These are phyloP conservation scores for Quadriops clusia DNA, from an alignment of 2,888 invertebrate species.

Conservation along the genomic window DNA sequence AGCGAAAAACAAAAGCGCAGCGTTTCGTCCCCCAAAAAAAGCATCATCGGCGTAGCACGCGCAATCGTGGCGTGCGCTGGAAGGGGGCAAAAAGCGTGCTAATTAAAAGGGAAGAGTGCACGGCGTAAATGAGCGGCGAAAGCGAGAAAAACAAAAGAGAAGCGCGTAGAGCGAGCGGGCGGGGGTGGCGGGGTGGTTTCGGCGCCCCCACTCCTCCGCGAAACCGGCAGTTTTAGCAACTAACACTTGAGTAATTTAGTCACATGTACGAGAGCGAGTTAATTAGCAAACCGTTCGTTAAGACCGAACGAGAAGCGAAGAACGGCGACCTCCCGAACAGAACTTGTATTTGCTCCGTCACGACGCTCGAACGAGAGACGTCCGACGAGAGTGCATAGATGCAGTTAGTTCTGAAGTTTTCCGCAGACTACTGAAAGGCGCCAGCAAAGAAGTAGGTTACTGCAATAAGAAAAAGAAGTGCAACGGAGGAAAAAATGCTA, in stretches of 20 bases:
- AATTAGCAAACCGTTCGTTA: conserved; percentile 23
- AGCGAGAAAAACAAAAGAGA: conserved; percentile 6
- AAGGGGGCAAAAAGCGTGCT: too few species aligned
- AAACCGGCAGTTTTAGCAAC: conserved; percentile 6
- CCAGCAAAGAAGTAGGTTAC: conserved; percentile 36
- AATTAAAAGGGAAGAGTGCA: not conserved
- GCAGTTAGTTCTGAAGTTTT: conserved; percentile 34
- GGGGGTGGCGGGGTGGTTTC: conserved; percentile 3
- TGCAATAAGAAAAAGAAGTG: conserved; percentile 35
- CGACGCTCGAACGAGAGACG: conserved; percentile 9
- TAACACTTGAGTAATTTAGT: conserved; percentile 19
- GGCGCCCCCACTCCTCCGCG: conserved; percentile 9
- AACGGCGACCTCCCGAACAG: too few species aligned
- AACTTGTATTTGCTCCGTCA: not conserved
- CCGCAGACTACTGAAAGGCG: conserved; percentile 34
- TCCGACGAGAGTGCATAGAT: conserved; percentile 17
- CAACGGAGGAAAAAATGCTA: conserved; percentile 29
- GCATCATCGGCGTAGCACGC: too few species aligned
- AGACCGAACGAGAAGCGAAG: conserved; percentile 14
- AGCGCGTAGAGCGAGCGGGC: conserved; percentile 1
- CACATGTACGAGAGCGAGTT: conserved; percentile 20
- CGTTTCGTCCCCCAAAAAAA: too few species aligned
- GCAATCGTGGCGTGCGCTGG: too few species aligned
- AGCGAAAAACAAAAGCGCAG: conserved; percentile 2
- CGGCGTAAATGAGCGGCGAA: conserved; percentile 1